A percentile compares a stretch with the other conserved stretches of the same genome.
phyloP scores from a whole-genome alignment of 2,797 vertebrate genomes.

The Erpetoichthys calabaricus region DNA sequence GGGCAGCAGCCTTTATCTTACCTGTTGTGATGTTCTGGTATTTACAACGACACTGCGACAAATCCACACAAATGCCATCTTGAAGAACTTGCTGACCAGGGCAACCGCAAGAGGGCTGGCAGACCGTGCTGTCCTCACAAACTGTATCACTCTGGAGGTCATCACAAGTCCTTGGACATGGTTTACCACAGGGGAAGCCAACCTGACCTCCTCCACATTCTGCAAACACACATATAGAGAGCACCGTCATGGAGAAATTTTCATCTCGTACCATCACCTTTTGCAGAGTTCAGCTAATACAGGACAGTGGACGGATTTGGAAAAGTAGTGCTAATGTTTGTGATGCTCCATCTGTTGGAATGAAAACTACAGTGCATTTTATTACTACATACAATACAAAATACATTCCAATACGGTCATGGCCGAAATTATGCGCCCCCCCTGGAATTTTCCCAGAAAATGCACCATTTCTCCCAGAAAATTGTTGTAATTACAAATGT shows the following conservation, averaged over 20 bases:
- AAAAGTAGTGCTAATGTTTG: too few species aligned
- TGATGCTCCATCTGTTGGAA: too few species aligned
- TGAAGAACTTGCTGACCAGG: conserved; percentile 54
- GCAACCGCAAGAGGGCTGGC: conserved; percentile 59
- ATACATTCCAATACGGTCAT: too few species aligned
- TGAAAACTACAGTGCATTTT: too few species aligned
- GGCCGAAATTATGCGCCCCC: too few species aligned
- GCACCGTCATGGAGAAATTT: background rate
- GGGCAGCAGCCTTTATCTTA: conserved; percentile 24
- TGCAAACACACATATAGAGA: conserved; percentile 19
- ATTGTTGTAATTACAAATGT: too few species aligned
- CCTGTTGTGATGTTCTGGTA: conserved; percentile 50
- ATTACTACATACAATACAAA: too few species aligned
- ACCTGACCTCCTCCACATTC: conserved; percentile 55
- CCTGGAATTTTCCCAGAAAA: too few species aligned
- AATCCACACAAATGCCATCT: conserved; percentile 53
- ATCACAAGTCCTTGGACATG: conserved; percentile 66
- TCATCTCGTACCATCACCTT: too few species aligned
- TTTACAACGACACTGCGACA: conserved; percentile 57
- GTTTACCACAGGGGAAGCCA: conserved; percentile 56
- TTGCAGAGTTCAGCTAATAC: too few species aligned
- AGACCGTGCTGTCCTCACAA: conserved; percentile 45
- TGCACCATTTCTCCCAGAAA: too few species aligned
- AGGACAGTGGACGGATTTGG: too few species aligned
- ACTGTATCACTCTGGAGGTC: conserved; percentile 56